Conservation (phyloP, 2,888 invertebrate genomes). For the Microctonus brassicae region DNA sequence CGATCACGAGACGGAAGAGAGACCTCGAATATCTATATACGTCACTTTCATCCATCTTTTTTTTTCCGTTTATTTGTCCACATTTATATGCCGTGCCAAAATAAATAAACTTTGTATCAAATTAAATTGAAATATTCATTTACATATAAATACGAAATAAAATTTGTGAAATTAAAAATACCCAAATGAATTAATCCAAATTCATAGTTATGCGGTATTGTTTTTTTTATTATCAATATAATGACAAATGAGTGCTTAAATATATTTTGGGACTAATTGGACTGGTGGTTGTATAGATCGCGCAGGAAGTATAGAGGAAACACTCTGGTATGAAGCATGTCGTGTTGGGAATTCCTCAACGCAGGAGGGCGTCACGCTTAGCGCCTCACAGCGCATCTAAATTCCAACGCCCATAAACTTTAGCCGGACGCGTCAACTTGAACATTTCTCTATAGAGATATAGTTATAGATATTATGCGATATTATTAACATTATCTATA, state of each 20-base stretch:
- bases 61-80: conserved; percentile 35
- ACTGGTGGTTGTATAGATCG: background rate
- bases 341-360: conserved; percentile 47
- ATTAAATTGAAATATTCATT: background rate
- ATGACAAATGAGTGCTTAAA: background rate
- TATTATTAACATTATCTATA: too few relatives aligned
- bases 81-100: background rate
- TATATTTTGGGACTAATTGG: too few relatives aligned
- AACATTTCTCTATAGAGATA: background rate
- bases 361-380: conserved; percentile 56
- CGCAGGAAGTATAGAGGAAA: conserved; percentile 9
- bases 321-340: conserved; percentile 44
- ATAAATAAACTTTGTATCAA: conserved; percentile 6
- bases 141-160: background rate
- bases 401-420: conserved; percentile 49
- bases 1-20: conserved; percentile 45
- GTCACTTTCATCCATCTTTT: conserved; percentile 24
- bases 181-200: background rate
- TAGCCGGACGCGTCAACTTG: conserved; percentile 36
- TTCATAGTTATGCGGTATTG: background rate
- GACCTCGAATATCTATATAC: conserved; percentile 2
- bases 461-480: background rate
- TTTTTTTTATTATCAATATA: background rate
- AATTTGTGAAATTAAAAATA: background rate
- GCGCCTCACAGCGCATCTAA: conserved; percentile 47